These are phyloP conservation scores for Psilopsiagon aymara DNA, from an alignment of 2,113 vertebrate genomes.

Conservation along the genomic window DNA sequence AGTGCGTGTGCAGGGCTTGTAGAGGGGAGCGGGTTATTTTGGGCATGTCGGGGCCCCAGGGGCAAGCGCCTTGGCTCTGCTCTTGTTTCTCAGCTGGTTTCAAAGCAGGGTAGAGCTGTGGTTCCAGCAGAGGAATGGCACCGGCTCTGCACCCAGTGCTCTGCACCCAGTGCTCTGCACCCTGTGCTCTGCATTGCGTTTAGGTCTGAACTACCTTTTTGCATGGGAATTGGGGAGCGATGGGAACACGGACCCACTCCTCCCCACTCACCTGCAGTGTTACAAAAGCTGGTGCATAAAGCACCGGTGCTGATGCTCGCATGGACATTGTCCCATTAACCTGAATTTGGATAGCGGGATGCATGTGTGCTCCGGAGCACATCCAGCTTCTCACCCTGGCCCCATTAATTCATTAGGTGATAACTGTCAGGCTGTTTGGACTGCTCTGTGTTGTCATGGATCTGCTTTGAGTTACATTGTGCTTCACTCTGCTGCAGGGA, in stretches of 20 bases:
- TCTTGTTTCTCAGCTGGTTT: neutral
- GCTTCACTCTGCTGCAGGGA: neutral
- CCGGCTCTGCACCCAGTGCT: accelerated
- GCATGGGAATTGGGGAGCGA: neutral
- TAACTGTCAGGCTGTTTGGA: neutral
- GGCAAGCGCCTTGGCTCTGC: accelerated
- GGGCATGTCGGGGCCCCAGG: neutral
- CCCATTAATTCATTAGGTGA: accelerated
- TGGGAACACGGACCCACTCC: neutral
- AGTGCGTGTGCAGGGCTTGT: accelerated
- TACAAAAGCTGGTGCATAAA: neutral
- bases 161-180: neutral
- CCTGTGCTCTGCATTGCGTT: neutral
- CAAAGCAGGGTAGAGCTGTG: neutral
- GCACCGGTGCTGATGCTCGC: accelerated
- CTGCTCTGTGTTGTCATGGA: accelerated
- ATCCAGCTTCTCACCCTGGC: neutral
- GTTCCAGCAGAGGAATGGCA: neutral
- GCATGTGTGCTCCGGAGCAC: neutral
- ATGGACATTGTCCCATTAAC: neutral
- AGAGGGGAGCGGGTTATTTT: neutral
- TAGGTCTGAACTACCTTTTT: neutral
- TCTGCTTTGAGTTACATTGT: neutral
- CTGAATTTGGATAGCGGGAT: neutral
- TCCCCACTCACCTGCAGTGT: accelerated